Evolutionary conservation across 1,140 invertebrate species (phyloP).

Genomic region (Meloidogyne floridensis): DNA sequence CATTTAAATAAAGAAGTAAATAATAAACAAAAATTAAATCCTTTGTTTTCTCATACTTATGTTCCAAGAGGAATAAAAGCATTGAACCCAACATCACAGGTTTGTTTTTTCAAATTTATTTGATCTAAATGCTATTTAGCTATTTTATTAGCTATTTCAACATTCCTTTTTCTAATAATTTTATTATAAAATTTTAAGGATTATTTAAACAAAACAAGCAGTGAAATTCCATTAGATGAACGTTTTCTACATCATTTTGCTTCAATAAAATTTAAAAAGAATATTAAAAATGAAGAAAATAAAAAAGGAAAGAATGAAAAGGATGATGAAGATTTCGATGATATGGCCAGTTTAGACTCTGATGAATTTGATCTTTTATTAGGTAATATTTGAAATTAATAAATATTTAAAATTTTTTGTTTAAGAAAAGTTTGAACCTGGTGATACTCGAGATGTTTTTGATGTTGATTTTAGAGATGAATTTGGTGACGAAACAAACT

Average conservation of each 20-base stretch:
- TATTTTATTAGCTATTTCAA: no score
- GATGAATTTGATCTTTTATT: conserved; percentile 77
- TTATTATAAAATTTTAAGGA: conserved; percentile 48
- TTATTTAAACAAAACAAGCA: conserved; percentile 75
- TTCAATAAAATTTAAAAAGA: conserved; percentile 45
- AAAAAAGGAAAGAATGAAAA: conserved; percentile 30
- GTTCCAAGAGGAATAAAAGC: conserved; percentile 30
- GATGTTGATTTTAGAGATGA: conserved; percentile 44
- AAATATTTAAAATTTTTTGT: conserved; percentile 7
- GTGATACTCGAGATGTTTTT: conserved; percentile 43
- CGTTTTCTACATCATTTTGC: conserved; percentile 74
- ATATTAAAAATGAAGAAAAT: conserved; percentile 29
- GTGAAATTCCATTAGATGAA: conserved; percentile 80
- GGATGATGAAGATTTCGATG: conserved; percentile 71
- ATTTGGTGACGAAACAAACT: conserved; percentile 40
- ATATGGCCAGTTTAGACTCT: conserved; percentile 80
- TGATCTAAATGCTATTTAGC: no score
- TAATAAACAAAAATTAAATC: conserved; percentile 4
- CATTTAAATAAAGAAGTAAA: conserved; percentile 5
- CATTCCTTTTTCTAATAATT: no score
- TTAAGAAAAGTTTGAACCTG: conserved; percentile 46
- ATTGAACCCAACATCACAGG: conserved; percentile 51
- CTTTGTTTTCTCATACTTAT: conserved; percentile 40
- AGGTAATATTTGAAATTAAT: conserved; percentile 48
- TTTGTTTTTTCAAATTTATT: conserved; percentile 5